Percentiles rank a stretch among this genome's conserved stretches.
Evolutionary conservation across 2,888 invertebrate genomes (phyloP).

Genomic region (Serrognathus titanus): DNA sequence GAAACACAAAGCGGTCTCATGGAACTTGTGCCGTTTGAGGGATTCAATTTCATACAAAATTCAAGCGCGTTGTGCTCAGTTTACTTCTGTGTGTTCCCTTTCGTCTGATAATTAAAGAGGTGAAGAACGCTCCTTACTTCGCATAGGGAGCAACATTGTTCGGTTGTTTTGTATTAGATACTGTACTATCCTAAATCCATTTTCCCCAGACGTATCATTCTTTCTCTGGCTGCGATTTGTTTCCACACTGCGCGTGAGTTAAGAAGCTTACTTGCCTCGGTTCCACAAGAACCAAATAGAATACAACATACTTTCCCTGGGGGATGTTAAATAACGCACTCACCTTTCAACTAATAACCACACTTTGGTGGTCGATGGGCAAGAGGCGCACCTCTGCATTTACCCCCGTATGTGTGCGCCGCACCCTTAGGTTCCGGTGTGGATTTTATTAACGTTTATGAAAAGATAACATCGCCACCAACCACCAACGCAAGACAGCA

Average conservation of each 20-base stretch:
- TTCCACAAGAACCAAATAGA: conserved; percentile 34
- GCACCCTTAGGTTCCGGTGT: conserved; percentile 28
- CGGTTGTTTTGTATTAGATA: conserved; percentile 11
- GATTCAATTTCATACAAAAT: conserved; percentile 33
- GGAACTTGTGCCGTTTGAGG: conserved; percentile 28
- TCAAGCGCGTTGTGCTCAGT: conserved; percentile 23
- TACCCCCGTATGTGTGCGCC: conserved; percentile 25
- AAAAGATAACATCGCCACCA: conserved; percentile 21
- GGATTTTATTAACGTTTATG: conserved; percentile 31
- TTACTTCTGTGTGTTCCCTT: conserved; percentile 20
- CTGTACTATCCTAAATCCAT: conserved; percentile 15
- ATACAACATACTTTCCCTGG: conserved; percentile 32
- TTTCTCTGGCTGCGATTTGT: conserved; percentile 23
- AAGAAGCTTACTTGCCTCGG: conserved; percentile 29
- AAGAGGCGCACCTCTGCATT: conserved; percentile 26
- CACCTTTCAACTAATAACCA: background rate
- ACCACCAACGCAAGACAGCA: background rate
- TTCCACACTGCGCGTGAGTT: conserved; percentile 26
- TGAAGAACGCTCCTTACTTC: conserved; percentile 16
- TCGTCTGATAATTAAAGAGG: conserved; percentile 27
- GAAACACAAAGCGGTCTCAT: conserved; percentile 26
- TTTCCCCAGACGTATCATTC: conserved; percentile 23
- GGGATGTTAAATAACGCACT: conserved; percentile 15
- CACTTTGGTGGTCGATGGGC: background rate
- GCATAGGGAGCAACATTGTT: background rate